Evolutionary conservation across 1,140 invertebrate genomes (phyloP), one percentile per base, ranked within the genome.

Genomic region (Trypoxylus dichotomus): DNA sequence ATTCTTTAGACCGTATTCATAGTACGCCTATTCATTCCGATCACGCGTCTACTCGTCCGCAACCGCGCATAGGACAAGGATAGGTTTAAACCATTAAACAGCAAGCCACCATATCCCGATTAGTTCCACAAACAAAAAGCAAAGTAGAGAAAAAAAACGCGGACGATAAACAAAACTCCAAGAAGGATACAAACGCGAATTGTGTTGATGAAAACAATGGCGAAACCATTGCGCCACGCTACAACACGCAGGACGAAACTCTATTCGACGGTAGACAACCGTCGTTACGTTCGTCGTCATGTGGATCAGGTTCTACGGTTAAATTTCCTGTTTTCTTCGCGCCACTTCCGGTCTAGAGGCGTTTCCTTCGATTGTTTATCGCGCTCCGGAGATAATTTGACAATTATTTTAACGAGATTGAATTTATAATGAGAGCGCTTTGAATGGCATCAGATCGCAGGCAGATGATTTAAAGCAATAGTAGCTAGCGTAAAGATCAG

Each of bases 371-470:
- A 68, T 68, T 68, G 60, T 68, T 29, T 68, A 68, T 68, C 60
- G 25, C 60, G 60, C 19, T 29, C 60, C 21, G 24, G 60, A 25
- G 60, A 68, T 68, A 68, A 68, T 68, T 29, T 24, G 60, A 10
- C 60, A 68, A 29, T 29, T 68, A 68, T 68, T 68, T 68, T 29
- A 68, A 68, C 60, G 60, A 68, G 60, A 68, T 68, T 68, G 60
- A 68, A 68, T 68, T 68, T 54, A 54, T 19, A 19, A 54, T 19
- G 19, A 54, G 47, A 19, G 19, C 13, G 15, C 47, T 54, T 54
- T 54, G 47, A 54, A 19, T n/a, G 19, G 19, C 3, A 15, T 54
- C 1, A 54, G 47, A 54, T 54, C 19, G 19, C 6, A 6, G 47
- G 19, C 15, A 54, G 15, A n/a, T 54, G 10, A 37, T 37, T 37